Evolutionary conservation across 2,888 invertebrate genomes (phyloP), one percentile per base, ranked within the genome.

Genomic region (Exephanes ischioxanthus): DNA sequence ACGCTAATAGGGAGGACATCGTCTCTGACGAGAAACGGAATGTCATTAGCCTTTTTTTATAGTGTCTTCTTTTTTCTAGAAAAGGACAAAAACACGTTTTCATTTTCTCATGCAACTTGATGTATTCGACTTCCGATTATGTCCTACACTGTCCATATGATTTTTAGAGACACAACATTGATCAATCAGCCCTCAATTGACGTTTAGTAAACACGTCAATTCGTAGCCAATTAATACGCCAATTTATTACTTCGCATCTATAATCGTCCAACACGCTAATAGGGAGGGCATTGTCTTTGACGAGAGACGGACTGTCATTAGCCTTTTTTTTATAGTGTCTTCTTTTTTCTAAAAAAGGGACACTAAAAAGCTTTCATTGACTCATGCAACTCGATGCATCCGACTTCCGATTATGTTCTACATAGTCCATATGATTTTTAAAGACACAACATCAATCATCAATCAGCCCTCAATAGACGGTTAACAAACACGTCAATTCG

Each of bases 291-390:
- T n/a, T 7, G 33, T 30, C 33, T 14, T 63, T 30, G 11, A 16
- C 16, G 61, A 30, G 30, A 14, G 33, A 14, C 6, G 33, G 16
- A 63, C 16, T 33, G 16, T 33, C 16, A 63, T 30, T 33, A 16
- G 6, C 7, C 2, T 33, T 26, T n/a, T 63, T 63, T n/a, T n/a
- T n/a, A 7, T 63, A 61, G 26, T 16, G 14, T 30, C 26, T 14
- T 61, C 3, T 58, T 14, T 16, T 61, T 30, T 26, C 7, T 30
- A 41, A 11, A 41, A 41, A 41, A 9, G 0, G 9, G n/a, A 41
- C 68, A 72, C 83, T n/a, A 84, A 85, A 53, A 71, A 71, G 16
- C n/a, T 76, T 76, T 76, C 26, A 61, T 78, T 70, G 45, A 1
- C 1, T 55, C 55, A 11, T 22, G 9, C 7, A 55, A 22, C 19